Base-by-base conservation (phyloP, 2,113 vertebrate species). In the Balaeniceps rex region DNA sequence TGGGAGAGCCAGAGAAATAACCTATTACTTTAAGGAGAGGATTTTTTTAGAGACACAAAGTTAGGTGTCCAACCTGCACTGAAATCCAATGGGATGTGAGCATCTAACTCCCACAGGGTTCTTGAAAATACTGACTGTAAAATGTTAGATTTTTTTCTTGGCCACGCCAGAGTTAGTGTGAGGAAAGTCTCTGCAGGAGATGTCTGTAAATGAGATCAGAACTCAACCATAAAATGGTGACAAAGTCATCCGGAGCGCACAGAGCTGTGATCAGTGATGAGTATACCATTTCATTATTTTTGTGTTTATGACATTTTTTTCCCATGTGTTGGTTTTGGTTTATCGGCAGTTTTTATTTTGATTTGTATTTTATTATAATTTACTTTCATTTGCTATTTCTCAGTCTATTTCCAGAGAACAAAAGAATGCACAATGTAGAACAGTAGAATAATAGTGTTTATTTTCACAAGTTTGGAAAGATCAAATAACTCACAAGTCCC, bases 401-500 rank as follows among this genome's bases (percentile, higher is more conserved):
- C 80, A 87, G 90, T 93, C 90, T 94, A 82, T 92, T 96, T 94
- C 76, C 88, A 89, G 88, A 94, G 91, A 92, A 96, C 90, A 96
- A 97, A 97, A 92, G 90, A 95, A 93, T 40, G 57, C 25, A 63
- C 52, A 33, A 58, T 79, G 91, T 55, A 91, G 88, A 97, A 95
- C 88, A 94, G 91, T 95, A 93, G 92, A 97, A 95, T 92, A 97
- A 84, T 49, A 91, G 80, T 95, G 95, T 95, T 97, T 97, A 97
- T 95, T 97, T 97, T 96, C 92, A 96, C 94, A 94, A 95, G 52
- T 97, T 94, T 88, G 69, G 70, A 94, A 66, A 2, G 80, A 96
- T 95, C 90, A 95, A 96, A 91, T 94, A 96, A 93, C 88, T 97
- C 72, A 72, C 65, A 87, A 95, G 83, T 91, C 77, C 75, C 65